Conservation (phyloP, 2,888 invertebrate genomes). For the Tinea trinotella region DNA sequence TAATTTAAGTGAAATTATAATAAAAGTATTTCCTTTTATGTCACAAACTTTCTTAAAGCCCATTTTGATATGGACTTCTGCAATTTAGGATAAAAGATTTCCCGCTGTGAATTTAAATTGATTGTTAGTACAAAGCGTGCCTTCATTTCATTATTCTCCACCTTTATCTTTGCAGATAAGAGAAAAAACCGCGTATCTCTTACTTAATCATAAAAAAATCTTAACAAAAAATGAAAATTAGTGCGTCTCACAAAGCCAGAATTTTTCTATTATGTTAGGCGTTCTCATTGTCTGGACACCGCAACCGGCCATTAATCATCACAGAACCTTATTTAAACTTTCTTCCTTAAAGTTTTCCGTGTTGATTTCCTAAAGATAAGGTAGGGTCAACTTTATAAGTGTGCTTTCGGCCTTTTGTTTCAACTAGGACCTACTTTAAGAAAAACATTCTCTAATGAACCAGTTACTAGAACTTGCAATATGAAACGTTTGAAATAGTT, state of each 20-base stretch:
- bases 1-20: too few relatives aligned
- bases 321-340: constrained; percentile 17
- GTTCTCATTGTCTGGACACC: constrained; percentile 10
- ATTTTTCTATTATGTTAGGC: constrained; percentile 13
- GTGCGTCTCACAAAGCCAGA: constrained; percentile 15
- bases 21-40: too few relatives aligned
- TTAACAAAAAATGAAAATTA: constrained; percentile 16
- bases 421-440: background rate
- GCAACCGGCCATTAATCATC: constrained; percentile 12
- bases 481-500: too few relatives aligned
- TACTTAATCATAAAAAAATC: constrained; percentile 14
- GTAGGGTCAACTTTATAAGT: constrained; percentile 58
- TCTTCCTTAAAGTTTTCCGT: constrained; percentile 33
- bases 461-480: too few relatives aligned
- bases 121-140: constrained; percentile 10
- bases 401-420: background rate
- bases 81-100: constrained; percentile 1
- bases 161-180: constrained; percentile 8
- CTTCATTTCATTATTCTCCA: constrained; percentile 14
- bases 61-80: background rate
- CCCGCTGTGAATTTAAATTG: constrained; percentile 12
- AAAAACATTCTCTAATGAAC: too few relatives aligned
- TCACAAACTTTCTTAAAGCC: background rate
- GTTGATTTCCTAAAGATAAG: constrained; percentile 55
- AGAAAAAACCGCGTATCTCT: constrained; percentile 4